Conservation (phyloP, 2,888 invertebrate species). For the Octonoba sinensis region DNA sequence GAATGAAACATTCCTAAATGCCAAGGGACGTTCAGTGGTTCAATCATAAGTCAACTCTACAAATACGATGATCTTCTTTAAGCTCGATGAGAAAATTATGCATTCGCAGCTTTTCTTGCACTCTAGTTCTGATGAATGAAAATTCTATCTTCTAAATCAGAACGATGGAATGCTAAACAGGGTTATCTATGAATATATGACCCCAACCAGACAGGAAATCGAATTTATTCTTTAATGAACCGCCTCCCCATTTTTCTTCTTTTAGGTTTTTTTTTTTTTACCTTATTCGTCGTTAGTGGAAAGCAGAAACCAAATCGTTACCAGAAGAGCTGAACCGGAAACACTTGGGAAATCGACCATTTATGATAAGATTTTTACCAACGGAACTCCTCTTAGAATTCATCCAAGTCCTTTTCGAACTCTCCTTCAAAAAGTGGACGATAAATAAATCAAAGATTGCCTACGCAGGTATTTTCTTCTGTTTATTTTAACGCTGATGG, state of each 20-base stretch:
- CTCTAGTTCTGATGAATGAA: slow-evolving; percentile 16
- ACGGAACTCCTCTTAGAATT: no score
- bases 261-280: slow-evolving; percentile 4
- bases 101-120: slow-evolving; percentile 21
- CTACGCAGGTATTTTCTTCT: slow-evolving; percentile 5
- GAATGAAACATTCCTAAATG: slow-evolving; percentile 43
- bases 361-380: no score
- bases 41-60: slow-evolving; percentile 31
- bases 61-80: slow-evolving; percentile 17
- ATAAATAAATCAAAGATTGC: slow-evolving; percentile 25
- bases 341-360: slow-evolving; percentile 1
- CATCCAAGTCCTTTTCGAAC: no score
- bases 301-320: slow-evolving; percentile 1
- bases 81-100: slow-evolving; percentile 44
- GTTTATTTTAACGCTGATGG: slow-evolving; percentile 40
- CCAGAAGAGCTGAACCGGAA: slow-evolving; percentile 29
- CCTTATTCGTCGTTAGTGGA: background rate
- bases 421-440: no score
- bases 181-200: slow-evolving; percentile 27
- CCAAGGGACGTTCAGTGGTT: slow-evolving; percentile 22
- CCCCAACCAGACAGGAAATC: slow-evolving; percentile 19
- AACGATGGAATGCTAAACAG: slow-evolving; percentile 24
- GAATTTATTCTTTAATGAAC: slow-evolving; percentile 33
- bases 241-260: slow-evolving; percentile 13
- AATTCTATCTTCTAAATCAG: slow-evolving; percentile 21